phyloP scores from a whole-genome alignment of 2,888 invertebrate genomes.

The Vandiemenella viatica region DNA sequence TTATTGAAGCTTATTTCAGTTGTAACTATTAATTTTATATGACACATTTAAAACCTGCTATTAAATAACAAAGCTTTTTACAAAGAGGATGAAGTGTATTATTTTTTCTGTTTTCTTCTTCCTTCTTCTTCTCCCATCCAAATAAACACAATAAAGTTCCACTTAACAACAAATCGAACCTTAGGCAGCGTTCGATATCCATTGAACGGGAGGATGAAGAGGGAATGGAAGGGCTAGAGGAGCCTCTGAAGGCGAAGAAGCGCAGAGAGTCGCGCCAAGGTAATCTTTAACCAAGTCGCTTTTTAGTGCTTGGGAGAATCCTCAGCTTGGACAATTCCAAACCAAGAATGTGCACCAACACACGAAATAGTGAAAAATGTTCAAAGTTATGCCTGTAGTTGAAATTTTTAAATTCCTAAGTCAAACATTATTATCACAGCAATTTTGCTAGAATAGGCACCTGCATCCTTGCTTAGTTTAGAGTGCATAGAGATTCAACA shows the following conservation, averaged over 20 bases:
- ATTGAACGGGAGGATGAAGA: constrained; percentile 43
- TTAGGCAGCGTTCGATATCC: constrained; percentile 48
- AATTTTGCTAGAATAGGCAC: too few species aligned
- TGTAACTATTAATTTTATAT: too few species aligned
- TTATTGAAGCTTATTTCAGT: too few species aligned
- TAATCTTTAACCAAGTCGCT: background rate
- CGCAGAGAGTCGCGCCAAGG: constrained; percentile 33
- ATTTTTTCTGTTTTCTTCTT: constrained; percentile 13
- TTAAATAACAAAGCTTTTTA: background rate
- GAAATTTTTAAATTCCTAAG: too few species aligned
- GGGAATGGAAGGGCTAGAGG: constrained; percentile 47
- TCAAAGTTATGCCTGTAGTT: too few species aligned
- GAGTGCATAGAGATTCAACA: too few species aligned
- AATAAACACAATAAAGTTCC: constrained; percentile 31
- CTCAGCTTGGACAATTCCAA: too few species aligned
- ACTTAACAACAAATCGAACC: constrained; percentile 45
- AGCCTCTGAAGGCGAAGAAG: constrained; percentile 45
- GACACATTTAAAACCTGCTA: too few species aligned
- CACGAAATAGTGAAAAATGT: too few species aligned
- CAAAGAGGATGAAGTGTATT: background rate
- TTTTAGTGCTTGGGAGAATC: background rate
- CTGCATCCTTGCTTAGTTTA: too few species aligned
- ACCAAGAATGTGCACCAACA: too few species aligned
- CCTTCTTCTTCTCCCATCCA: constrained; percentile 10
- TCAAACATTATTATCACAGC: too few species aligned